Evolutionary conservation across 2,113 vertebrate genomes (phyloP).

Genomic region (Hippocampus barbouri): DNA sequence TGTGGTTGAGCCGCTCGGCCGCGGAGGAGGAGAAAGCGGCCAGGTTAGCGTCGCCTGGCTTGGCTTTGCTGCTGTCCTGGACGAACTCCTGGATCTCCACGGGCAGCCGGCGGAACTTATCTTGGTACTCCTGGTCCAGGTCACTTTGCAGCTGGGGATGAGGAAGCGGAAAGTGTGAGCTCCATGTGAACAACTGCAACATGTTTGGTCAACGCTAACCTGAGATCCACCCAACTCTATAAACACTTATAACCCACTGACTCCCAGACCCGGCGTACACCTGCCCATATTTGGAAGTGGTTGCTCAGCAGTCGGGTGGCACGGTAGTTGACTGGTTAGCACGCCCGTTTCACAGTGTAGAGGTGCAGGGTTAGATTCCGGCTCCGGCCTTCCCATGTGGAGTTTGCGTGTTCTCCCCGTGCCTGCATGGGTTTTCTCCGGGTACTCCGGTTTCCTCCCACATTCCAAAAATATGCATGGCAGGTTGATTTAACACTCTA

Average conservation of each 20-base stretch:
- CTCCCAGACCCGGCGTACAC: no score
- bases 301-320: no score
- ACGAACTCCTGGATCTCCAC: conserved; percentile 97
- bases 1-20: conserved; percentile 82
- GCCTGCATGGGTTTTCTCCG: conserved; percentile 58
- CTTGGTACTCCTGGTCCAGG: conserved; percentile 96
- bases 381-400: no score
- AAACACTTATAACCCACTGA: no score
- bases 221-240: background rate
- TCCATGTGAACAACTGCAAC: no score
- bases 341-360: no score
- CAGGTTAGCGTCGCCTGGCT: conserved; percentile 75
- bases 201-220: background rate
- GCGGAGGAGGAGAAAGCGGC: conserved; percentile 50
- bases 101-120: conserved; percentile 95
- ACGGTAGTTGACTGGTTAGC: no score
- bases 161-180: background rate
- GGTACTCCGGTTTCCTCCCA: conserved; percentile 21
- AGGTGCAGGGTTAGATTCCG: no score
- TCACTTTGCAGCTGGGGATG: conserved; percentile 84
- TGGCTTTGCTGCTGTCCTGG: conserved; percentile 91
- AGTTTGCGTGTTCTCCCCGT: no score
- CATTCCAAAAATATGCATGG: no score
- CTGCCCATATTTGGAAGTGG: no score
- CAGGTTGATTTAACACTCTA: no score